Evolutionary conservation across 1,140 invertebrate genomes (phyloP), one percentile per base, ranked within the genome.

Genomic region (Periplaneta americana): DNA sequence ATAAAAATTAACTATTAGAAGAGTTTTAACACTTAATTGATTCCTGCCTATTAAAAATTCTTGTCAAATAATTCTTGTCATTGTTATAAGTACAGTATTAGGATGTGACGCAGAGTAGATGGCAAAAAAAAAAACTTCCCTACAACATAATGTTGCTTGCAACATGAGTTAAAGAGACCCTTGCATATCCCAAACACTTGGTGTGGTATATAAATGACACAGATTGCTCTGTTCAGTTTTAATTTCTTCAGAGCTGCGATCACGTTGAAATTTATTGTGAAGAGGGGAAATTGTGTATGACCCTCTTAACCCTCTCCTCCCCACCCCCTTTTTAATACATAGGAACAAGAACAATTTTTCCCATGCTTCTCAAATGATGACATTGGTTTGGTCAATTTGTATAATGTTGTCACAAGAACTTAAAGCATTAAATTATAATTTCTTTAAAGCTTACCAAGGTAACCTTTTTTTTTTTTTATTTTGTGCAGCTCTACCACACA

Each of bases 41-140:
- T n/a, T 66, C 48, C 76, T 78, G 76, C 76, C 34, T 78, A 28
- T 28, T 31, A 36, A 36, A 35, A 34, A 78, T 31, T 9, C 34
- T 78, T 78, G 34, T 78, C 18, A 78, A n/a, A n/a, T 66, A 66
- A 36, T 78, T 78, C 33, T 78, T 78, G 76, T 78, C 34, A 78
- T 78, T 78, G 76, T 78, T 39, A 78, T 36, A 36, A 36, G 18
- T 78, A 39, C 34, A 36, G 33, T 78, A 78, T 76, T 76, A 76
- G 75, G 75, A 34, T 76, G 75, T 78, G 76, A 78, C 34, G 28
- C 76, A 78, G n/a, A 2, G 35, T 78, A 78, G 76, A 34, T 78
- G 34, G 76, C 76, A 78, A 39, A 36, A 34, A 78, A n/a, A n/a
- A 28, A 34, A 78, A 17, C 76, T 39, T 78, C 76, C 76, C 35